Evolutionary conservation across 1,140 invertebrate genomes (phyloP).

Genomic region (Rhagoletis pomonella): DNA sequence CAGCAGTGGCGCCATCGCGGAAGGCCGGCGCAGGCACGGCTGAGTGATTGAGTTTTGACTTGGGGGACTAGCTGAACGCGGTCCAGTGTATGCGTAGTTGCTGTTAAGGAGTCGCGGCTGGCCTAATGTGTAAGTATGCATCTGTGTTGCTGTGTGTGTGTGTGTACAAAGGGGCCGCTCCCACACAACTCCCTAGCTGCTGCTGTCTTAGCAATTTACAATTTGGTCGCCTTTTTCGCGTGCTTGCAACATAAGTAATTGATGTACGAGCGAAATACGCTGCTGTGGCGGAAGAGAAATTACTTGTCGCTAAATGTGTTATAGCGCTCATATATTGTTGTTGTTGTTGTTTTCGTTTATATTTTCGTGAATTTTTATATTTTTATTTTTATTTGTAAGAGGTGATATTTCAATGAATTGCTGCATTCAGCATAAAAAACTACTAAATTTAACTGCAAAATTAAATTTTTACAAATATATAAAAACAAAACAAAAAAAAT

Average conservation of each 20-base stretch:
- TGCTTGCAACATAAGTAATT: neutral
- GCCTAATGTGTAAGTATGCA: neutral
- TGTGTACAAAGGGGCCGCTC: neutral
- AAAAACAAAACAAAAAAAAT: no score
- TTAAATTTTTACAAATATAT: no score
- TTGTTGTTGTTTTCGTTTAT: no score
- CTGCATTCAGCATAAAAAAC: neutral
- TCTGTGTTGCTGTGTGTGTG: neutral
- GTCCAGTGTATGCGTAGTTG: neutral
- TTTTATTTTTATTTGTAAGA: neutral
- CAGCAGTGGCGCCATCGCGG: neutral
- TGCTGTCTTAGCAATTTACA: neutral
- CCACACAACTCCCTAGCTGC: constrained; percentile 9
- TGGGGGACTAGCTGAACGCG: neutral
- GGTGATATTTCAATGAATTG: neutral
- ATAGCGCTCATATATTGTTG: neutral
- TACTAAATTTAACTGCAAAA: no score
- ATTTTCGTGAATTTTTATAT: neutral
- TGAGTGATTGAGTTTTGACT: neutral
- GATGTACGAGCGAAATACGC: neutral
- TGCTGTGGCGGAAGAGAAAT: constrained; percentile 16
- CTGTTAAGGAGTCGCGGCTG: neutral
- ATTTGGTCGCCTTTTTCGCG: neutral
- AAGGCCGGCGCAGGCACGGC: neutral
- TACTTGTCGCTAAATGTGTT: neutral